A percentile compares a stretch with the other conserved stretches of the same genome.
These are phyloP conservation scores for Heliconius congener DNA, from an alignment of 1,140 invertebrate species.

Conservation along the genomic window DNA sequence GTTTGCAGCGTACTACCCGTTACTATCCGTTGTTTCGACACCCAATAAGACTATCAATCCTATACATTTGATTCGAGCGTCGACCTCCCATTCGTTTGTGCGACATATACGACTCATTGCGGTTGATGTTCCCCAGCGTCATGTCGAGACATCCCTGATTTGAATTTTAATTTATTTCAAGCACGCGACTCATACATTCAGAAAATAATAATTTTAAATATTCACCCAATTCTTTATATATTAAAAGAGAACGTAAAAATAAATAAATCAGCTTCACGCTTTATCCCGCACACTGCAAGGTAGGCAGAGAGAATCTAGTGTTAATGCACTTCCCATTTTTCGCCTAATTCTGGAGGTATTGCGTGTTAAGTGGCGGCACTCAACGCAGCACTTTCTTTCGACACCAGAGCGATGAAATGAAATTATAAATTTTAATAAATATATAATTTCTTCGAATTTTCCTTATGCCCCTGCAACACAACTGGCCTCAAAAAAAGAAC, in stretches of 20 bases:
- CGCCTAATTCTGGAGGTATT: no score
- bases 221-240: not conserved
- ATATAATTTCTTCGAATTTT: no score
- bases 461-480: no score
- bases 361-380: no score
- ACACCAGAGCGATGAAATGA: no score
- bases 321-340: no score
- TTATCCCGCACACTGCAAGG: no score
- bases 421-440: no score
- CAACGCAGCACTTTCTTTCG: no score
- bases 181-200: not conserved
- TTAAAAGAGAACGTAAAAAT: no score
- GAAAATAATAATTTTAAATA: not conserved
- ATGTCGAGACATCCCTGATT: conserved; percentile 48
- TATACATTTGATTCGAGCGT: conserved; percentile 49
- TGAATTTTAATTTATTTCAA: conserved; percentile 53
- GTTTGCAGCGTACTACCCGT: not conserved
- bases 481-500: not conserved
- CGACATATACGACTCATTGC: conserved; percentile 44
- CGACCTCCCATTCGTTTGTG: conserved; percentile 61
- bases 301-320: no score
- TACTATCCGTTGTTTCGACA: conserved; percentile 18
- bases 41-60: conserved; percentile 34
- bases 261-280: no score
- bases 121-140: conserved; percentile 46